Conservation (phyloP, 2,797 vertebrate genomes). For the Cryptoblepharus egeriae region DNA sequence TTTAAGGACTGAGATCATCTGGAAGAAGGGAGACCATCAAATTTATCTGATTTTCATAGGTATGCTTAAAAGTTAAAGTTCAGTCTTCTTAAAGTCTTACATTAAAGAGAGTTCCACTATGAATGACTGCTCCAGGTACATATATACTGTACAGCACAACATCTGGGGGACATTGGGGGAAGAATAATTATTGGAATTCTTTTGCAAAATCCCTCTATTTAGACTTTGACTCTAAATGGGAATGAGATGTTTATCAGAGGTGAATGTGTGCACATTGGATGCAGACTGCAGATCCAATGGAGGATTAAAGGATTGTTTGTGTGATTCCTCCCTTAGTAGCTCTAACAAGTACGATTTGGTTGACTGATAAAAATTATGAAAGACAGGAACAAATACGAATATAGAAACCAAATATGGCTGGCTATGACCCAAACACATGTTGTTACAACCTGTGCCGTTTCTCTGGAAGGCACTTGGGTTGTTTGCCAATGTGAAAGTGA, state of each 20-base stretch:
- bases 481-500: not conserved
- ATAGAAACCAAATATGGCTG: constrained; percentile 14
- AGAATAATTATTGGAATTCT: constrained; percentile 64
- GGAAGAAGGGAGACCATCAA: constrained; percentile 72
- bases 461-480: constrained; percentile 15
- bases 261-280: constrained; percentile 34
- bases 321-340: constrained; percentile 46
- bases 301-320: constrained; percentile 61
- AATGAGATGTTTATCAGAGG: constrained; percentile 12
- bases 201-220: constrained; percentile 55
- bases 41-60: constrained; percentile 69
- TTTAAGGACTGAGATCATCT: constrained; percentile 79
- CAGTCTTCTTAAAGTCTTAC: constrained; percentile 57
- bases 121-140: constrained; percentile 35
- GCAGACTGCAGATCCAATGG: constrained; percentile 55
- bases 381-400: constrained; percentile 66
- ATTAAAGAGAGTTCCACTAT: constrained; percentile 51
- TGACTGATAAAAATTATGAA: constrained; percentile 63
- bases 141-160: constrained; percentile 48
- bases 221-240: constrained; percentile 54
- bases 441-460: constrained; percentile 50
- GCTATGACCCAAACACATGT: constrained; percentile 46
- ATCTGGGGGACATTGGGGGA: constrained; percentile 50
- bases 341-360: constrained; percentile 56
- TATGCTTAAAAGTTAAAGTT: constrained; percentile 64